These are phyloP conservation scores for Tiliqua scincoides DNA, from an alignment of 2,113 vertebrate genomes.

Conservation along the genomic window DNA sequence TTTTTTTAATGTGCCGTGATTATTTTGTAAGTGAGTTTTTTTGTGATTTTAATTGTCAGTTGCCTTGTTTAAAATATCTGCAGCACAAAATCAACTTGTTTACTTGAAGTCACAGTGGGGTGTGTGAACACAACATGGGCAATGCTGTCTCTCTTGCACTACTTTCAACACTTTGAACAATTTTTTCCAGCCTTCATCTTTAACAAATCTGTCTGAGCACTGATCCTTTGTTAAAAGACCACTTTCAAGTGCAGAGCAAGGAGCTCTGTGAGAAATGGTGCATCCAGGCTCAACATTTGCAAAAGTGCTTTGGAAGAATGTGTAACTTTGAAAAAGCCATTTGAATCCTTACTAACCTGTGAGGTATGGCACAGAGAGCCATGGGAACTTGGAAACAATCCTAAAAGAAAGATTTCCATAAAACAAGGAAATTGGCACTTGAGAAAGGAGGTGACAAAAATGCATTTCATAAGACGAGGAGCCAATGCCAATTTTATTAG, in stretches of 20 bases:
- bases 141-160: neutral
- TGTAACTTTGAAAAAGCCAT: slow-evolving; percentile 2
- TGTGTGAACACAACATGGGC: neutral
- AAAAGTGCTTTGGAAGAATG: slow-evolving; percentile 37
- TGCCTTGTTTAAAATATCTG: too few species aligned
- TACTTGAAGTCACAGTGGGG: neutral
- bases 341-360: slow-evolving; percentile 14
- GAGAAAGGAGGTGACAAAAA: slow-evolving; percentile 26
- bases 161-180: neutral
- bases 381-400: slow-evolving; percentile 60
- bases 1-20: too few species aligned
- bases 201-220: neutral
- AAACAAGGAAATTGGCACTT: slow-evolving; percentile 62
- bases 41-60: too few species aligned
- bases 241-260: neutral
- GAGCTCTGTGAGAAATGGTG: slow-evolving; percentile 20
- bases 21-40: too few species aligned
- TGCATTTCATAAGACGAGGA: slow-evolving; percentile 34
- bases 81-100: neutral
- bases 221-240: slow-evolving; percentile 36
- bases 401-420: slow-evolving; percentile 18
- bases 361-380: slow-evolving; percentile 42
- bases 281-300: neutral
- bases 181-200: neutral
- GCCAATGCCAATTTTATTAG: slow-evolving; percentile 52